Evolutionary conservation across 2,888 invertebrate genomes (phyloP).

Genomic region (Anodontia alba): DNA sequence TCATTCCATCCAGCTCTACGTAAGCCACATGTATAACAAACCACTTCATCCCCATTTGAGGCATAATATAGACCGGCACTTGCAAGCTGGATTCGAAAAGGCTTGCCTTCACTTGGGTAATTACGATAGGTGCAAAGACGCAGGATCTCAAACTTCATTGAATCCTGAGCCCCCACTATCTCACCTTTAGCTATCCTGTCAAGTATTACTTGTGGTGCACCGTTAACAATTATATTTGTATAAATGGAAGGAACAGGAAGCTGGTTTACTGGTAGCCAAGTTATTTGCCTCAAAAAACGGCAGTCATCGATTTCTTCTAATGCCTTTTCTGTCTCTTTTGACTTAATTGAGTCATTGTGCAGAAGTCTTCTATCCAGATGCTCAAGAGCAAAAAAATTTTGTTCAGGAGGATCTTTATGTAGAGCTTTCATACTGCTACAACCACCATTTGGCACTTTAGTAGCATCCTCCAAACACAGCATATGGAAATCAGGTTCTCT

Average conservation of each 20-base stretch:
- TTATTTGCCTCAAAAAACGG: background rate
- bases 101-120: constrained; percentile 52
- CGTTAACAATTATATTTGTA: background rate
- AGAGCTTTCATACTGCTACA: too few relatives aligned
- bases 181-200: constrained; percentile 34
- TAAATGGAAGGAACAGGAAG: constrained; percentile 41
- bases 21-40: constrained; percentile 55
- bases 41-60: constrained; percentile 49
- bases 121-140: constrained; percentile 50
- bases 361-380: background rate
- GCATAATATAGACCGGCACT: constrained; percentile 54
- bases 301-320: background rate
- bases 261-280: background rate
- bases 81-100: constrained; percentile 41
- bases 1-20: constrained; percentile 41
- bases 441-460: too few relatives aligned
- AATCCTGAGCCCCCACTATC: constrained; percentile 32
- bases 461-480: too few relatives aligned
- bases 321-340: background rate
- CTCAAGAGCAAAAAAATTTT: background rate
- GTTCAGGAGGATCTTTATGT: too few relatives aligned
- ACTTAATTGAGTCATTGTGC: too few relatives aligned
- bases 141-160: constrained; percentile 54
- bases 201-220: constrained; percentile 16
- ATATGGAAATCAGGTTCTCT: too few relatives aligned